Evolutionary conservation across 2,888 invertebrate genomes (phyloP).

Genomic region (Lathronympha strigana): DNA sequence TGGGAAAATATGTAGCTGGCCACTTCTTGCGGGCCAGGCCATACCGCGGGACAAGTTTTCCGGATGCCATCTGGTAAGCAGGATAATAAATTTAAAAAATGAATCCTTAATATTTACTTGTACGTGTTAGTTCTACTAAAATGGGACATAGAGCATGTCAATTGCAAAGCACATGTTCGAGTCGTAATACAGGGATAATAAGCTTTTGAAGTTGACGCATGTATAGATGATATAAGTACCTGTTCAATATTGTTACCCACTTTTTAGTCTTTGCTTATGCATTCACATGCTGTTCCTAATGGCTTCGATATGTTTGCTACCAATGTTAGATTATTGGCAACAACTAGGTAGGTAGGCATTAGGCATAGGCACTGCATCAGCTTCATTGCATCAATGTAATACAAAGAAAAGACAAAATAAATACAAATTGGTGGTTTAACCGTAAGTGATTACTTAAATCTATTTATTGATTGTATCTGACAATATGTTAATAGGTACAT

Average conservation of each 20-base stretch:
- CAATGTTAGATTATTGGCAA: constrained; percentile 8
- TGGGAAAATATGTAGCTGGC: constrained; percentile 29
- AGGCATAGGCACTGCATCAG: too few relatives aligned
- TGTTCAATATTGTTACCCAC: background rate
- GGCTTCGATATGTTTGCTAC: constrained; percentile 14
- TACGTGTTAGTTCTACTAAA: too few relatives aligned
- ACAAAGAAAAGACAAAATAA: too few relatives aligned
- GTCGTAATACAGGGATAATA: constrained; percentile 2
- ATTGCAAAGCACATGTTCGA: background rate
- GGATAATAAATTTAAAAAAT: constrained; percentile 15
- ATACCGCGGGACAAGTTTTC: constrained; percentile 26
- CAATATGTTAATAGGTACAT: too few relatives aligned
- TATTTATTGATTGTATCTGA: too few relatives aligned
- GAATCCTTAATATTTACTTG: background rate
- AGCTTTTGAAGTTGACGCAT: background rate
- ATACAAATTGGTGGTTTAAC: too few relatives aligned
- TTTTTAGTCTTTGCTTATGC: constrained; percentile 11
- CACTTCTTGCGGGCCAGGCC: constrained; percentile 20
- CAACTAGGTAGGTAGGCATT: too few relatives aligned
- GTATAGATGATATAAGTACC: background rate
- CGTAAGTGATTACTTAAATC: too few relatives aligned
- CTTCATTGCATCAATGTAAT: too few relatives aligned
- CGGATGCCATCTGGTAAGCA: constrained; percentile 28
- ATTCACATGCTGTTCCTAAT: constrained; percentile 14
- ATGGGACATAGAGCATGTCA: background rate